A percentile compares a stretch with the other conserved stretches of the same genome.
Evolutionary conservation across 2,113 vertebrate genomes (phyloP).

Genomic region (Aldabrachelys gigantea): DNA sequence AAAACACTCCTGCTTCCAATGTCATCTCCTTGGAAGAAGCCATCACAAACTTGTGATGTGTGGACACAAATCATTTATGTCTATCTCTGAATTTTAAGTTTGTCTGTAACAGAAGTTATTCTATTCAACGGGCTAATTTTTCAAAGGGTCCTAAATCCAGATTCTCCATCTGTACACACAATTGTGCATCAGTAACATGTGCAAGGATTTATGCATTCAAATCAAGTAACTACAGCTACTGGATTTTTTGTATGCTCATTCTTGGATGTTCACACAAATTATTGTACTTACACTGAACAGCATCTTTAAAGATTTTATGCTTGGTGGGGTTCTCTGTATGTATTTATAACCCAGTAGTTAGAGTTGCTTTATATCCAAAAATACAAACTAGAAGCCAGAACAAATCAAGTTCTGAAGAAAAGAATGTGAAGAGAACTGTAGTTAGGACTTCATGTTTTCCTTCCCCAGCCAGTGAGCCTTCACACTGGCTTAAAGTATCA

Average conservation of each 20-base stretch:
- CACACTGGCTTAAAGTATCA: neutral
- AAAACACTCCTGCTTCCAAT: slow-evolving; percentile 35
- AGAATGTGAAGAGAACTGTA: neutral
- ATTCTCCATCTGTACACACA: slow-evolving; percentile 15
- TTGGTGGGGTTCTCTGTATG: rapidly evolving
- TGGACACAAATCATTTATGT: neutral
- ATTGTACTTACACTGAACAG: neutral
- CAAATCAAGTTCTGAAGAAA: neutral
- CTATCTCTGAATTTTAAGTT: slow-evolving; percentile 11
- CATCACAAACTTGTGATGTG: neutral
- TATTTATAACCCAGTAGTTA: neutral
- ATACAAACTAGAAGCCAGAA: neutral
- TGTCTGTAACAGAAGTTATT: slow-evolving; percentile 26
- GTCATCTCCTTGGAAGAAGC: slow-evolving; percentile 42
- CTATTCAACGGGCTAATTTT: slow-evolving; percentile 12
- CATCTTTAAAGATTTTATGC: neutral
- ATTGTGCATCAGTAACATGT: neutral
- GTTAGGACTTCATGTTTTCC: neutral
- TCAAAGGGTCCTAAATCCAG: slow-evolving; percentile 45
- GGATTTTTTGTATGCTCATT: neutral
- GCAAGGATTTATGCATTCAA: neutral
- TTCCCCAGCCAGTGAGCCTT: neutral
- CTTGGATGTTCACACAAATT: neutral
- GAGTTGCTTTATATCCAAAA: neutral
- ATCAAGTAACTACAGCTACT: neutral